Conservation (phyloP, 2,113 vertebrate species). For the Calyptommatus sinebrachiatus region DNA sequence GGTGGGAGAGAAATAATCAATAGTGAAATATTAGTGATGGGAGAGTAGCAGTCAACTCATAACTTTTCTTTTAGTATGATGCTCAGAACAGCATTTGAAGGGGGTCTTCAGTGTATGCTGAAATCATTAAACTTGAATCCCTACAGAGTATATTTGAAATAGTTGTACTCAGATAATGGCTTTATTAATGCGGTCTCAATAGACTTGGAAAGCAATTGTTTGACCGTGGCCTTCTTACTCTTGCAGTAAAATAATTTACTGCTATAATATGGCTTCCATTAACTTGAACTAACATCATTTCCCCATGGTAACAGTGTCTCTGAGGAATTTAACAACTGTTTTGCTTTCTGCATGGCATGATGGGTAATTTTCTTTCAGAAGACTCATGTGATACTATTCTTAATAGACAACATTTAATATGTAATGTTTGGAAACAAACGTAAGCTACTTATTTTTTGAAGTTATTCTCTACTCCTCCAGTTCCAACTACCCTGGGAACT, state of each 20-base stretch:
- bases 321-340: slow-evolving; percentile 62
- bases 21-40: slow-evolving; percentile 47
- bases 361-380: slow-evolving; percentile 51
- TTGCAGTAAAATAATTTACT: slow-evolving; percentile 76
- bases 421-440: slow-evolving; percentile 26
- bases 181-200: slow-evolving; percentile 76
- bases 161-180: slow-evolving; percentile 76
- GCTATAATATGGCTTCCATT: slow-evolving; percentile 76
- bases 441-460: neutral
- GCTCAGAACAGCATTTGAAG: slow-evolving; percentile 59
- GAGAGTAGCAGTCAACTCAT: slow-evolving; percentile 41
- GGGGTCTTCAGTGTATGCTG: slow-evolving; percentile 57
- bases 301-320: slow-evolving; percentile 67
- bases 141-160: slow-evolving; percentile 70
- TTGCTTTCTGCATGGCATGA: slow-evolving; percentile 60
- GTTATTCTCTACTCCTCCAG: slow-evolving; percentile 10
- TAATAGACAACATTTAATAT: slow-evolving; percentile 38
- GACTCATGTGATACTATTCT: neutral
- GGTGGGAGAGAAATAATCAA: slow-evolving; percentile 37
- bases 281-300: slow-evolving; percentile 75
- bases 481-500: neutral
- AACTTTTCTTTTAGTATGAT: slow-evolving; percentile 60
- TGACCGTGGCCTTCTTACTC: slow-evolving; percentile 76
- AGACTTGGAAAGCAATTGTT: slow-evolving; percentile 76
- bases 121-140: slow-evolving; percentile 74